phyloP scores from a whole-genome alignment of 2,113 vertebrate genomes.

The Dipodomys stephensi region DNA sequence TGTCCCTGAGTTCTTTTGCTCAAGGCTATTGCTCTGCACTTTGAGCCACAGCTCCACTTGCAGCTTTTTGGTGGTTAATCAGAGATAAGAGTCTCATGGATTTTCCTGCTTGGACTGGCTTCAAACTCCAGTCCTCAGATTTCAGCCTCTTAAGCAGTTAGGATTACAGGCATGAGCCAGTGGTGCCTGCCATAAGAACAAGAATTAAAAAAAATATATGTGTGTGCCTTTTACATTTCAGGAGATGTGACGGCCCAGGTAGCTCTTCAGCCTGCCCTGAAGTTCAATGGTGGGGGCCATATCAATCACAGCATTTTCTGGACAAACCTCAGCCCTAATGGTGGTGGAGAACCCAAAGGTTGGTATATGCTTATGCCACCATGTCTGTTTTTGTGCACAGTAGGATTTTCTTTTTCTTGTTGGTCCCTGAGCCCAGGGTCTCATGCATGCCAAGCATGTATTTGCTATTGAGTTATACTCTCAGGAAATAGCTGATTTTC shows the following conservation, averaged over 20 bases:
- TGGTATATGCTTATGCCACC: conserved; percentile 27
- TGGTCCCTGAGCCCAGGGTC: not conserved
- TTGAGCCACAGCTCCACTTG: too few relatives aligned
- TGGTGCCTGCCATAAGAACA: not conserved
- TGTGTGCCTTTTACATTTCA: conserved; percentile 80
- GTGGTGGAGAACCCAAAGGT: conserved; percentile 97
- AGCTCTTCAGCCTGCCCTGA: conserved; percentile 94
- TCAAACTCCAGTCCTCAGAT: not conserved
- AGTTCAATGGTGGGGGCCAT: conserved; percentile 97
- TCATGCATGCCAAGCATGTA: not conserved
- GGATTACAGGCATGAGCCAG: not conserved
- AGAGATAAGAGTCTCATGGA: too few relatives aligned
- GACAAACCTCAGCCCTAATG: conserved; percentile 96
- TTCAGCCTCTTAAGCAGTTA: not conserved
- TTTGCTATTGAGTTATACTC: not conserved
- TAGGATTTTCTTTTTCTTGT: not conserved
- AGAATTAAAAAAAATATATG: not conserved
- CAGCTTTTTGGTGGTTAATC: too few relatives aligned
- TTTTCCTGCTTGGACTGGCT: not conserved
- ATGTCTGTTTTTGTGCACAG: not conserved
- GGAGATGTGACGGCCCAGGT: conserved; percentile 95
- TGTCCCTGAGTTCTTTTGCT: too few relatives aligned
- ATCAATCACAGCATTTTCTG: conserved; percentile 99
- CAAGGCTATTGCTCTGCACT: too few relatives aligned
- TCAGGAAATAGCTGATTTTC: too few relatives aligned